Percentiles rank a stretch among this genome's conserved stretches.
Conservation (phyloP, 2,113 vertebrate genomes). For the Setophaga coronata region DNA sequence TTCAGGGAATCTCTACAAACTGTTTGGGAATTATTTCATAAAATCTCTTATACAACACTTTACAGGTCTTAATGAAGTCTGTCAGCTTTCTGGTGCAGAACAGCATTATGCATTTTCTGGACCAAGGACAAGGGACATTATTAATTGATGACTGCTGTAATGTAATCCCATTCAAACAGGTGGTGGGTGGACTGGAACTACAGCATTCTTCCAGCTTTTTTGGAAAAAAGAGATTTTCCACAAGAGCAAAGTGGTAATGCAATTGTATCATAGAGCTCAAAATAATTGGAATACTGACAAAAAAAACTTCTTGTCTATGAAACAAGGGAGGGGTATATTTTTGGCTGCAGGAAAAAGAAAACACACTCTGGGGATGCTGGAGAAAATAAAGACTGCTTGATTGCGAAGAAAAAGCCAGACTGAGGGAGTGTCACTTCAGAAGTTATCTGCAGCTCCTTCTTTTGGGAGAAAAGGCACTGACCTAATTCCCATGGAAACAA, state of each 20-base stretch:
- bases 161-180: background rate
- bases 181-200: background rate
- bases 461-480: background rate
- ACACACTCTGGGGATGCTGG: background rate
- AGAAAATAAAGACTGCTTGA: background rate
- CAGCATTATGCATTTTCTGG: background rate
- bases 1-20: background rate
- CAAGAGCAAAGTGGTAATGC: background rate
- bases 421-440: background rate
- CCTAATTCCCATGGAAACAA: background rate
- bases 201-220: background rate
- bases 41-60: background rate
- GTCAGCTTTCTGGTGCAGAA: background rate
- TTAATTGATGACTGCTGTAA: background rate
- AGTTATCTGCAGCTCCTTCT: background rate
- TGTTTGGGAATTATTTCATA: background rate
- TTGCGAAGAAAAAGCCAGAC: background rate
- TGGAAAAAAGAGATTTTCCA: background rate
- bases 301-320: background rate
- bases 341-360: background rate
- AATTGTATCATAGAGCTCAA: background rate
- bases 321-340: background rate
- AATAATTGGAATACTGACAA: background rate
- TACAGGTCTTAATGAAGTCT: background rate
- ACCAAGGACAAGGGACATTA: background rate